Percentiles rank a stretch among this genome's conserved stretches.
Conservation (phyloP, 1,140 invertebrate species). For the Adoxophyes honmai region DNA sequence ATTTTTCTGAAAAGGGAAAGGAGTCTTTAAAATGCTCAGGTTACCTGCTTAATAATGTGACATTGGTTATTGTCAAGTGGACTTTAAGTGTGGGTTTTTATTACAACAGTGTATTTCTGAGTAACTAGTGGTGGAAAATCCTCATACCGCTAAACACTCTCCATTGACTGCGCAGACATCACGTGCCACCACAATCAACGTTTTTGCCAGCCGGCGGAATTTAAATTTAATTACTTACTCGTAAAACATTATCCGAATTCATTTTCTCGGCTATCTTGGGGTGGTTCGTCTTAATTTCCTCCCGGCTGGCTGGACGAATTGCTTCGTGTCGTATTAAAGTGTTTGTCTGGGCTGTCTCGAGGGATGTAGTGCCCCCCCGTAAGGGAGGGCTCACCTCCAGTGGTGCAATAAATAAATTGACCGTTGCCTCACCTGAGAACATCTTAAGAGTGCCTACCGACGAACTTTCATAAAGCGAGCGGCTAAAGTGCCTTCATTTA, state of each 20-base stretch:
- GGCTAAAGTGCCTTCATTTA: too few relatives aligned
- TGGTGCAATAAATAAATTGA: constrained; percentile 1
- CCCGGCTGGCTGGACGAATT: constrained; percentile 6
- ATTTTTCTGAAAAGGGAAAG: too few relatives aligned
- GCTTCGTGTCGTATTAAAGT: constrained; percentile 7
- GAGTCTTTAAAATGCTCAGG: too few relatives aligned
- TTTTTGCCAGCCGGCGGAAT: constrained; percentile 3
- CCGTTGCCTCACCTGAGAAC: neutral
- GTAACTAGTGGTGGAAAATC: neutral
- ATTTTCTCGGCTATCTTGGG: constrained; percentile 5
- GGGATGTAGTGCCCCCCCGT: neutral
- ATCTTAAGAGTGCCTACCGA: too few relatives aligned
- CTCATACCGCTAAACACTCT: neutral
- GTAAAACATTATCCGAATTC: constrained; percentile 1
- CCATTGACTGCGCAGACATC: neutral
- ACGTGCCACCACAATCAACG: neutral
- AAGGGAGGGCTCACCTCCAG: neutral
- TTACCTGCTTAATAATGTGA: too few relatives aligned
- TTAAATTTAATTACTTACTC: constrained; percentile 8
- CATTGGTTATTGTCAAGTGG: too few relatives aligned
- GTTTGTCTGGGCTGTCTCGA: constrained; percentile 1
- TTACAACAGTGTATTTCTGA: too few relatives aligned
- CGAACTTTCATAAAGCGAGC: too few relatives aligned
- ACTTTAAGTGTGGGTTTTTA: too few relatives aligned
- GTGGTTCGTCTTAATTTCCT: constrained; percentile 7